Percentiles rank a stretch among this genome's conserved stretches.
Conservation (phyloP, 2,113 vertebrate species). For the Chionis minor region DNA sequence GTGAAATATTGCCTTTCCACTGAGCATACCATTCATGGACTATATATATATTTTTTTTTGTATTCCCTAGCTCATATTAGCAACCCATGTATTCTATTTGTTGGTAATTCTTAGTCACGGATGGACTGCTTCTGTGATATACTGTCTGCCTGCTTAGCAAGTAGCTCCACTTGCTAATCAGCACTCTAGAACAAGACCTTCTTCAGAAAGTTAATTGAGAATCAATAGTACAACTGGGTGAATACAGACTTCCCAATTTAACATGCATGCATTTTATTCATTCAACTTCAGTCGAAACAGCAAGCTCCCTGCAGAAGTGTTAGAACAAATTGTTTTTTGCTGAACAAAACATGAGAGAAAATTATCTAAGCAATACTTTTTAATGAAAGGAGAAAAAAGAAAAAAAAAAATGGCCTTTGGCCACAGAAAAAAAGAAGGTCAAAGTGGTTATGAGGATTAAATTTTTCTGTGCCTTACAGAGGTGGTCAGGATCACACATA, state of each 20-base stretch:
- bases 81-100: neutral
- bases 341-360: neutral
- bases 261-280: neutral
- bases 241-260: neutral
- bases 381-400: too few relatives aligned
- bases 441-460: neutral
- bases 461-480: neutral
- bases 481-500: accelerated
- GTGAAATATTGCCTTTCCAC: neutral
- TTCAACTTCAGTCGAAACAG: neutral
- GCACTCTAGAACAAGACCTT: neutral
- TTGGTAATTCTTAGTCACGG: neutral
- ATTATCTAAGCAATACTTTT: neutral
- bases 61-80: neutral
- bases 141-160: neutral
- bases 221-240: neutral
- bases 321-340: neutral
- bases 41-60: neutral
- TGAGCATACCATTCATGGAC: neutral
- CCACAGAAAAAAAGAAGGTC: neutral
- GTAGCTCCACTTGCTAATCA: neutral
- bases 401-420: neutral
- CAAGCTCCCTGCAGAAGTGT: neutral
- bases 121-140: neutral
- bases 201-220: neutral